A percentile compares a stretch with the other conserved stretches of the same genome.
Evolutionary conservation across 2,888 invertebrate genomes (phyloP).

Genomic region (Junonia oenone): DNA sequence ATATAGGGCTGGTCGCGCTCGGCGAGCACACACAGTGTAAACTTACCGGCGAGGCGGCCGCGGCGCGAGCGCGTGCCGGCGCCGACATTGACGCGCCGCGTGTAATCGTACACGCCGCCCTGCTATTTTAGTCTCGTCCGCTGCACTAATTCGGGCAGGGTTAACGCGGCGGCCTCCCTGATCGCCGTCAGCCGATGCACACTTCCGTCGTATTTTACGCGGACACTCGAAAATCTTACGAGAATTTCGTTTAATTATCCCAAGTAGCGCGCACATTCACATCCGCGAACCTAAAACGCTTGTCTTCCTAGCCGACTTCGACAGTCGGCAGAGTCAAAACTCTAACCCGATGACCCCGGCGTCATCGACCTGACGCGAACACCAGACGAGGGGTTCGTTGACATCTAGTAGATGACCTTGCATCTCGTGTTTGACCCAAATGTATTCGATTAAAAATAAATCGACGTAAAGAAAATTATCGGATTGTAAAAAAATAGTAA

Average conservation of each 20-base stretch:
- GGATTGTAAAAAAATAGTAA: not conserved
- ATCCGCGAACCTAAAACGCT: conserved; percentile 20
- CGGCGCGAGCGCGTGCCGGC: conserved; percentile 46
- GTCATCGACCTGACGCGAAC: conserved; percentile 73
- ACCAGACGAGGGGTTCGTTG: conserved; percentile 72
- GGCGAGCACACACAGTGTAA: conserved; percentile 42
- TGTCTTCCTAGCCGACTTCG: conserved; percentile 20
- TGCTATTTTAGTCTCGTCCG: conserved; percentile 75
- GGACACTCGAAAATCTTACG: conserved; percentile 52
- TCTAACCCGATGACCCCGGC: conserved; percentile 53
- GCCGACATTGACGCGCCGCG: conserved; percentile 71
- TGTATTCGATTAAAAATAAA: conserved; percentile 37
- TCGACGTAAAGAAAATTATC: not conserved
- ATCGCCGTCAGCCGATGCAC: conserved; percentile 58
- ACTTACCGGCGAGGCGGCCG: conserved; percentile 60
- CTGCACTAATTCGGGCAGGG: conserved; percentile 80
- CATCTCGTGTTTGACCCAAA: conserved; percentile 65
- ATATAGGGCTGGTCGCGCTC: conserved; percentile 65
- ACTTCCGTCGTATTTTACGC: conserved; percentile 68
- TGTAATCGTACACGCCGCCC: conserved; percentile 77
- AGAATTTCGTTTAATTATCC: conserved; percentile 30
- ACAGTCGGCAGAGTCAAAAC: conserved; percentile 31
- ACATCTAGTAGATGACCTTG: conserved; percentile 73
- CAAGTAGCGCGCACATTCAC: conserved; percentile 35
- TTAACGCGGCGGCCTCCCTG: conserved; percentile 73